Conservation (phyloP, 2,113 vertebrate genomes). For the Tapirus terrestris region DNA sequence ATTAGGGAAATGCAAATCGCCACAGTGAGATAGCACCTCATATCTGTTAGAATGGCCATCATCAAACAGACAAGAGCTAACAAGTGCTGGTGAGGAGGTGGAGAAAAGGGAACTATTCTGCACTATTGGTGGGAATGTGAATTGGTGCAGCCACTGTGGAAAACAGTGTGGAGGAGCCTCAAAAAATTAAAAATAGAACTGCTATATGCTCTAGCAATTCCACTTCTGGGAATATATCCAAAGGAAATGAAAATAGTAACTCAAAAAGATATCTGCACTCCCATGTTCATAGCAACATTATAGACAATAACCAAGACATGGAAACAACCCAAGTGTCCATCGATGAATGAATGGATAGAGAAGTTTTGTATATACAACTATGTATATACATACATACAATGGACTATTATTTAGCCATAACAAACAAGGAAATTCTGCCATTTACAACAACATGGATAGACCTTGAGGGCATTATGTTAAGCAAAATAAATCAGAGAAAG, state of each 20-base stretch:
- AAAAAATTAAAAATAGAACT: no score
- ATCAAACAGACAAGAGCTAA: background rate
- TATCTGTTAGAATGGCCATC: background rate
- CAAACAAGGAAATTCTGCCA: background rate
- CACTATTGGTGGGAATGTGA: background rate
- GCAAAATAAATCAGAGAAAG: background rate
- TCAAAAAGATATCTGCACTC: background rate
- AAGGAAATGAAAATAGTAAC: background rate
- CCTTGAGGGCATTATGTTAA: background rate
- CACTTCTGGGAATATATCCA: background rate
- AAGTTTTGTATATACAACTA: background rate
- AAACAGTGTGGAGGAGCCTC: background rate
- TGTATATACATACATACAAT: background rate
- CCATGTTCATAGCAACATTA: background rate
- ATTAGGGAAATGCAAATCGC: background rate
- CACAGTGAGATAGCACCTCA: background rate
- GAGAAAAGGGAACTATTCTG: background rate
- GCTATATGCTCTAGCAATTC: no score
- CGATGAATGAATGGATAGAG: background rate
- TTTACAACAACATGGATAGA: background rate
- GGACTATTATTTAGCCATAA: background rate
- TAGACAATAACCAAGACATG: background rate
- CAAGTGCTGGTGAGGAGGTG: background rate
- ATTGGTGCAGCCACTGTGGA: background rate
- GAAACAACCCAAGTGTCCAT: background rate